Percentiles rank a stretch among this genome's conserved stretches.
Conservation (phyloP, 2,797 vertebrate genomes). For the Gambusia yucatana region DNA sequence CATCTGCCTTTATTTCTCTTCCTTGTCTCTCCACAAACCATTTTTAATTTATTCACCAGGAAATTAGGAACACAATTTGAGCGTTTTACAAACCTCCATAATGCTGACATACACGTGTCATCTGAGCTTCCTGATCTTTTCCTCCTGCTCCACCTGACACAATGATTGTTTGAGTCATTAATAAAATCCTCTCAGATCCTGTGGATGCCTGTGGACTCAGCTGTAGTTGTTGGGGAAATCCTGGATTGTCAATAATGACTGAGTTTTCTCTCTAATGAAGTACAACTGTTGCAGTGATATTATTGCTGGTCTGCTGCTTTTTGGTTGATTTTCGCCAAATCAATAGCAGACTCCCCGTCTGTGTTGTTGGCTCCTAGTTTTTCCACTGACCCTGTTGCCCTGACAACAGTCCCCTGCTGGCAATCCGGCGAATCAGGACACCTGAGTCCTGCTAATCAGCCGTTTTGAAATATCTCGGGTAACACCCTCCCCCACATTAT, state of each 20-base stretch:
- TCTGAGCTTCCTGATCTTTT: constrained; percentile 43
- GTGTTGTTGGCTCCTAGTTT: constrained; percentile 48
- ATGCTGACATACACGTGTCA: neutral
- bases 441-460: constrained; percentile 79
- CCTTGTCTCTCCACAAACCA: constrained; percentile 23
- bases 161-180: constrained; percentile 21
- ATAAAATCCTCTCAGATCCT: constrained; percentile 40
- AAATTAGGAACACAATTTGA: constrained; percentile 2
- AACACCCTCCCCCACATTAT: constrained; percentile 38
- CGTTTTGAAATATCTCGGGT: constrained; percentile 58
- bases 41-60: constrained; percentile 42
- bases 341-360: constrained; percentile 44
- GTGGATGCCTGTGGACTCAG: constrained; percentile 37
- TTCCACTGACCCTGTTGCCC: constrained; percentile 74
- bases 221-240: constrained; percentile 32
- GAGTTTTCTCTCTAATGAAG: constrained; percentile 56
- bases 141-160: constrained; percentile 30
- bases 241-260: constrained; percentile 55
- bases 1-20: constrained; percentile 31
- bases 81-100: constrained; percentile 6
- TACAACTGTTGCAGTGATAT: constrained; percentile 41
- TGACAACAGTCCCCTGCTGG: constrained; percentile 69
- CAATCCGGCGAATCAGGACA: constrained; percentile 63
- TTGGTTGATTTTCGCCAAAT: constrained; percentile 60
- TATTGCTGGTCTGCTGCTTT: constrained; percentile 50